Evolutionary conservation across 1,140 invertebrate genomes (phyloP).

Genomic region (Drosophila auraria): DNA sequence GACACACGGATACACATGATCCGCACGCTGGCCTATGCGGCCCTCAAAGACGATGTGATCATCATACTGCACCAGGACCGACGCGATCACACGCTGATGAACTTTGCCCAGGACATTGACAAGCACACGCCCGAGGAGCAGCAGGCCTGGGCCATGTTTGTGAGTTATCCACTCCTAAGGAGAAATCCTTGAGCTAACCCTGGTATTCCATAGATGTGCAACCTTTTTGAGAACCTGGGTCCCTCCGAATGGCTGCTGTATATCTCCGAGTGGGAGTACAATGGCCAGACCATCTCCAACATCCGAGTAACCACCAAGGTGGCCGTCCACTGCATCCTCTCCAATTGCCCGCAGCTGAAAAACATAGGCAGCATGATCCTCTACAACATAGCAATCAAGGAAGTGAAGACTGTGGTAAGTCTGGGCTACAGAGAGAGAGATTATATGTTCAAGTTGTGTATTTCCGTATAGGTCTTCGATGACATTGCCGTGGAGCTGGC

Average conservation of each 20-base stretch:
- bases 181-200: not conserved
- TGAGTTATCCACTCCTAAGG: slow-evolving; percentile 79
- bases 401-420: slow-evolving; percentile 98
- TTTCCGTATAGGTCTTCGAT: slow-evolving; percentile 92
- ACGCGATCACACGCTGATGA: slow-evolving; percentile 95
- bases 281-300: slow-evolving; percentile 92
- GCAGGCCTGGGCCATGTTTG: slow-evolving; percentile 91
- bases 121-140: slow-evolving; percentile 91
- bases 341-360: slow-evolving; percentile 90
- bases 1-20: slow-evolving; percentile 88
- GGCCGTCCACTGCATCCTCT: slow-evolving; percentile 93
- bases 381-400: slow-evolving; percentile 96
- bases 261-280: slow-evolving; percentile 95
- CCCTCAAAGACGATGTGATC: slow-evolving; percentile 95
- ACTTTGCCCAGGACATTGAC: slow-evolving; percentile 94
- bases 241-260: slow-evolving; percentile 97
- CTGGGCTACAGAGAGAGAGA: slow-evolving; percentile 68
- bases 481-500: slow-evolving; percentile 96
- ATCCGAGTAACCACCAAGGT: slow-evolving; percentile 96
- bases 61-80: slow-evolving; percentile 95
- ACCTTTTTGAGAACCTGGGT: slow-evolving; percentile 95
- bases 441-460: not conserved
- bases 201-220: slow-evolving; percentile 89
- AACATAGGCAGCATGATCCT: slow-evolving; percentile 94
- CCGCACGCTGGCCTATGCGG: slow-evolving; percentile 90